Conservation (phyloP, 2,113 vertebrate genomes). For the Hippocampus comes region DNA sequence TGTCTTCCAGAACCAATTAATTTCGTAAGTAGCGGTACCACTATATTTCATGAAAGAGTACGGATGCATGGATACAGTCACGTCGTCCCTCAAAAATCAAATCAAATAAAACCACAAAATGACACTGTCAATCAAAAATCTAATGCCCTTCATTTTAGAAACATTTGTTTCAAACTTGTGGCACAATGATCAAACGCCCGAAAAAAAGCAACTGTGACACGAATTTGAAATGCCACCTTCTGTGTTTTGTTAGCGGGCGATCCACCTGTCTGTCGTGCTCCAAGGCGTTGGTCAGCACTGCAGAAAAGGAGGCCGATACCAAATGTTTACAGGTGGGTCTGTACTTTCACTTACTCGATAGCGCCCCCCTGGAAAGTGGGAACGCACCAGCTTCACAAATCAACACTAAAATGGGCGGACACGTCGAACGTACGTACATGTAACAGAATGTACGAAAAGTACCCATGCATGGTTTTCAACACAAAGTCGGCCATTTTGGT, state of each 20-base stretch:
- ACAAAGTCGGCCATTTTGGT: neutral
- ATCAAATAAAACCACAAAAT: neutral
- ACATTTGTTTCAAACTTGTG: no score
- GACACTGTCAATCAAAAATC: neutral
- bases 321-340: slow-evolving; percentile 57
- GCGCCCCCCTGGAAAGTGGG: neutral
- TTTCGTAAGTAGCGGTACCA: no score
- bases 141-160: neutral
- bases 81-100: neutral
- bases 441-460: no score
- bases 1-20: no score
- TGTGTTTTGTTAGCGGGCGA: slow-evolving; percentile 53
- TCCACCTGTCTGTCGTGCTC: slow-evolving; percentile 66
- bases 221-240: neutral
- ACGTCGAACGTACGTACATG: no score
- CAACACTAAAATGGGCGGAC: no score
- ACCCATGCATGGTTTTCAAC: neutral
- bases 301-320: slow-evolving; percentile 50
- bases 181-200: neutral
- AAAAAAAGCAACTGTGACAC: neutral
- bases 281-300: slow-evolving; percentile 40
- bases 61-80: no score
- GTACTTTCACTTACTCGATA: neutral
- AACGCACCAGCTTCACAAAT: neutral
- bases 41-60: no score